Conservation (phyloP, 2,113 vertebrate species). For the Jacana jacana region DNA sequence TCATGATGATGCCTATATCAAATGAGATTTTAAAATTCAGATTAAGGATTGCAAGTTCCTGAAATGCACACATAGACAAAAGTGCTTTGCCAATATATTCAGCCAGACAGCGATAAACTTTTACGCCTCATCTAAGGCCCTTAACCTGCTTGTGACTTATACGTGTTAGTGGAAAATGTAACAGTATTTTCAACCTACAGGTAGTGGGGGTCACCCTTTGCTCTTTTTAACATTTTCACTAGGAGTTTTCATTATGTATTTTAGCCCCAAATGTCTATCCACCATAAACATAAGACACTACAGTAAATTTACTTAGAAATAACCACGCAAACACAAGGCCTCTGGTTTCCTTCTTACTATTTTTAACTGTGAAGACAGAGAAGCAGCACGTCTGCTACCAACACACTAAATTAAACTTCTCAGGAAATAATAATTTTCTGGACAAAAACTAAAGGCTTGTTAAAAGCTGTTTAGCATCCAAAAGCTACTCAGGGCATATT, state of each 20-base stretch:
- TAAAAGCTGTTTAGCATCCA: background rate
- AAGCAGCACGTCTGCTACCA: background rate
- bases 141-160: background rate
- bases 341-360: background rate
- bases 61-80: background rate
- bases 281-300: background rate
- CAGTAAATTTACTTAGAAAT: background rate
- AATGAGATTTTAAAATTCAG: slow-evolving; percentile 28
- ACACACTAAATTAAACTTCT: background rate
- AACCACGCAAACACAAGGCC: background rate
- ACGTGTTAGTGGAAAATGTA: background rate
- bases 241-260: background rate
- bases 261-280: background rate
- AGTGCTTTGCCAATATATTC: background rate
- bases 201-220: background rate
- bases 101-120: accelerated
- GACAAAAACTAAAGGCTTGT: background rate
- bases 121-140: background rate
- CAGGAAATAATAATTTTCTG: background rate
- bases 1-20: slow-evolving; percentile 93
- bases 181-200: background rate
- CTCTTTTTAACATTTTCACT: background rate
- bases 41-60: background rate
- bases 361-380: background rate
- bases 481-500: background rate